phyloP scores from a whole-genome alignment of 2,113 vertebrate species.

The Platanista minor region DNA sequence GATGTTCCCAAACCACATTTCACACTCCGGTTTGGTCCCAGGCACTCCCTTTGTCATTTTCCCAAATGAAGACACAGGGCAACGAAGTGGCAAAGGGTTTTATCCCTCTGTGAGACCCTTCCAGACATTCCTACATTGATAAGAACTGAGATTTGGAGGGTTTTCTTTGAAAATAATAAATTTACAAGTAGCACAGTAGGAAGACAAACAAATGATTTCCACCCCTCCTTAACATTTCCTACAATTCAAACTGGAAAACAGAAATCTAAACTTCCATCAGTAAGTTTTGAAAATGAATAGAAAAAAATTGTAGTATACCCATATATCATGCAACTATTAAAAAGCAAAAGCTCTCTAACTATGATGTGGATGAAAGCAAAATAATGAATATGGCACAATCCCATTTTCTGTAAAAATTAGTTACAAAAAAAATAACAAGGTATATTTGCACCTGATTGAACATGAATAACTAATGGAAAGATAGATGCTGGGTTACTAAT shows the following conservation, averaged over 20 bases:
- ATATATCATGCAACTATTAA: background rate
- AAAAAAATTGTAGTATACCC: background rate
- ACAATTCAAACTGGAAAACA: background rate
- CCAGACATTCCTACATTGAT: background rate
- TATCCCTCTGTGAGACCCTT: background rate
- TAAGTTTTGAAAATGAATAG: background rate
- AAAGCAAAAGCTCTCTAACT: background rate
- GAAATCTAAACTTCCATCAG: background rate
- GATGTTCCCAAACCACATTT: background rate
- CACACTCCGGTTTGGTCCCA: background rate
- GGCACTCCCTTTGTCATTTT: background rate
- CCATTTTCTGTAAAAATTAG: conserved; percentile 16
- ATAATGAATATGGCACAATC: background rate
- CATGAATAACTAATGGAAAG: background rate
- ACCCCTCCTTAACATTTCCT: background rate
- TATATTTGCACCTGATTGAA: background rate
- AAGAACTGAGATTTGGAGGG: background rate
- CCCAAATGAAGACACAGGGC: background rate
- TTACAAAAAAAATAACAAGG: background rate
- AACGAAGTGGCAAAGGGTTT: background rate
- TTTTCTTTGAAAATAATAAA: background rate
- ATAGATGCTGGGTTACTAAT: background rate
- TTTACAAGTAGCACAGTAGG: background rate
- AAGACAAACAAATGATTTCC: background rate
- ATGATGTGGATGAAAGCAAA: background rate